Conservation (phyloP, 1,140 invertebrate species). For the Sitodiplosis mosellana region DNA sequence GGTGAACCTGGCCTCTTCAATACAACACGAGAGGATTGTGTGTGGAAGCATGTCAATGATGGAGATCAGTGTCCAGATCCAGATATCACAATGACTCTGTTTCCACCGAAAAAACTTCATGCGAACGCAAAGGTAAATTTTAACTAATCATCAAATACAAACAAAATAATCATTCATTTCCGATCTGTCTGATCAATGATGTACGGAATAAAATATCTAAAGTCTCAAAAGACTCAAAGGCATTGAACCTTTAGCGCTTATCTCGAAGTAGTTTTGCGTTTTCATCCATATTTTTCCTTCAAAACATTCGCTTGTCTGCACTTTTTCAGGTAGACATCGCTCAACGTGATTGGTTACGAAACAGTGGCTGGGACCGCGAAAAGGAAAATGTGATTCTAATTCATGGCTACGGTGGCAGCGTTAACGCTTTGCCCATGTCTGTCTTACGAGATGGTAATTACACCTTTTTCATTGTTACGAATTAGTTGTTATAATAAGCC, state of each 20-base stretch:
- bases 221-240: background rate
- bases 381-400: slow-evolving; percentile 47
- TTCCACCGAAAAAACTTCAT: slow-evolving; percentile 26
- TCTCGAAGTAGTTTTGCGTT: background rate
- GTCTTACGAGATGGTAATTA: slow-evolving; percentile 41
- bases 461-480: too few species aligned
- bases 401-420: slow-evolving; percentile 55
- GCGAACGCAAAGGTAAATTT: slow-evolving; percentile 14
- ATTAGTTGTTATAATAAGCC: too few species aligned
- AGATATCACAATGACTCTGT: slow-evolving; percentile 41
- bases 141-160: too few species aligned
- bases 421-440: slow-evolving; percentile 41
- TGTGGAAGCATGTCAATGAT: slow-evolving; percentile 43
- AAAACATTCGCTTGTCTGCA: background rate
- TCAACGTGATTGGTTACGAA: slow-evolving; percentile 43
- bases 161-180: too few species aligned
- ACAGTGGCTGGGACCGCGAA: slow-evolving; percentile 40
- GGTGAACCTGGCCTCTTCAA: slow-evolving; percentile 4
- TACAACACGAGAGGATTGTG: slow-evolving; percentile 34
- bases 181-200: too few species aligned
- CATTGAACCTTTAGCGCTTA: background rate
- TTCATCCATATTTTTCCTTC: background rate
- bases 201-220: background rate
- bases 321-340: slow-evolving; percentile 29
- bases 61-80: slow-evolving; percentile 43